These are phyloP conservation scores for Parauchenoglanis ngamensis DNA, from an alignment of 2,797 vertebrate species.

Conservation along the genomic window DNA sequence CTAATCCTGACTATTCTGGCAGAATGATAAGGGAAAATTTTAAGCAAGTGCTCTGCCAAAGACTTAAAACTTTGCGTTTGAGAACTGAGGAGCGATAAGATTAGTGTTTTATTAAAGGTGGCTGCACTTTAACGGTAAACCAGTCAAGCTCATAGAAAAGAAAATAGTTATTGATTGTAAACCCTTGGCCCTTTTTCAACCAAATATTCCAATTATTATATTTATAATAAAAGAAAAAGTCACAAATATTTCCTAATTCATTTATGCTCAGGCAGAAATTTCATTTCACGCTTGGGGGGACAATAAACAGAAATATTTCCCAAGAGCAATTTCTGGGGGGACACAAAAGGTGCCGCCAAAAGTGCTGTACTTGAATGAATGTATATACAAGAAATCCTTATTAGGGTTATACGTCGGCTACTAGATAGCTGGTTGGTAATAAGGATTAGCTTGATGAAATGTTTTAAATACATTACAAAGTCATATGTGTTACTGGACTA, in stretches of 20 bases:
- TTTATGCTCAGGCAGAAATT: neutral
- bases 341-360: no score
- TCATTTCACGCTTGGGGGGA: no score
- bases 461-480: no score
- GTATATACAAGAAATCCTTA: no score
- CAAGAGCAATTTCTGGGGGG: no score
- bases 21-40: neutral
- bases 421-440: no score
- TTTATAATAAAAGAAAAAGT: neutral
- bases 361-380: no score
- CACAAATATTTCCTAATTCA: neutral
- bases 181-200: neutral
- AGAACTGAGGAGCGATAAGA: neutral
- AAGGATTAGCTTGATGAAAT: no score
- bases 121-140: neutral
- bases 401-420: no score
- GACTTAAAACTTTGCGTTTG: neutral
- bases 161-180: neutral
- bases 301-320: no score
- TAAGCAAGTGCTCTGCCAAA: neutral
- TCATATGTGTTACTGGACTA: no score
- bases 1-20: neutral
- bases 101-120: neutral
- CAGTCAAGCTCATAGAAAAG: neutral
- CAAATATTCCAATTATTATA: neutral